Base-by-base conservation (phyloP, 37 sponge, comb jelly and placozoan species). In the Beroe forskalii region DNA sequence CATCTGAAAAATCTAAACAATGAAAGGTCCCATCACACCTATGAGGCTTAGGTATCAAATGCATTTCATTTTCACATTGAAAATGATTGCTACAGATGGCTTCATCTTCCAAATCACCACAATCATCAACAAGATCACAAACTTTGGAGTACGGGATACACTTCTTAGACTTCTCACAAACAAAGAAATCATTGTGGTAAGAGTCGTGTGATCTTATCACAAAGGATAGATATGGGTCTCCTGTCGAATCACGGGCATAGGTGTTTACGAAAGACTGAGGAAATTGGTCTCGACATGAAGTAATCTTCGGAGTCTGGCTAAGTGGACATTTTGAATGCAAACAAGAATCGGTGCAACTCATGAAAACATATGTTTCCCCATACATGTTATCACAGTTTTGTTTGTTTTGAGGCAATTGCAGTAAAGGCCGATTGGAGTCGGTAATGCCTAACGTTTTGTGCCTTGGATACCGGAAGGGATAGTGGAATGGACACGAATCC, bases 61-160 rank as follows among this genome's bases (percentile, higher is more conserved):
- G 66, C 4, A 64, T 4, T 23, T 8, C 4, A n/a, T 64, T 23
- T 22, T 8, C 25, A 23, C 66, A 64, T 6, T 30, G 3, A 6
- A 64, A 30, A 23, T 64, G 66, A 22, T 64, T 64, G 4, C 4
- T 64, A 64, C 66, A 64, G 17, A 22, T 6, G 3, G 4, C 17
- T 64, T 64, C 66, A 27, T 64, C 66, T 6, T 23, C 31, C 4
- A n/a, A 64, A 64, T 64, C 25, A 22, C 66, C 66, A 64, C 66
- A 64, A 64, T 64, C 31, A 23, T 64, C 66, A 30, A 64, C 66
- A 30, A 64, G 66, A 22, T 64, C 66, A 27, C 66, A 64, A 64
- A 64, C 66, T 64, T 64, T 27, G 31, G 66, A 64, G 66, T 64
- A 23, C 4, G 25, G 30, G 6, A 64, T 27, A 22, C 66, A 64